Percentiles rank a stretch among this genome's conserved stretches.
Conservation (phyloP, 2,797 vertebrate genomes). For the Centroberyx gerrardi region DNA sequence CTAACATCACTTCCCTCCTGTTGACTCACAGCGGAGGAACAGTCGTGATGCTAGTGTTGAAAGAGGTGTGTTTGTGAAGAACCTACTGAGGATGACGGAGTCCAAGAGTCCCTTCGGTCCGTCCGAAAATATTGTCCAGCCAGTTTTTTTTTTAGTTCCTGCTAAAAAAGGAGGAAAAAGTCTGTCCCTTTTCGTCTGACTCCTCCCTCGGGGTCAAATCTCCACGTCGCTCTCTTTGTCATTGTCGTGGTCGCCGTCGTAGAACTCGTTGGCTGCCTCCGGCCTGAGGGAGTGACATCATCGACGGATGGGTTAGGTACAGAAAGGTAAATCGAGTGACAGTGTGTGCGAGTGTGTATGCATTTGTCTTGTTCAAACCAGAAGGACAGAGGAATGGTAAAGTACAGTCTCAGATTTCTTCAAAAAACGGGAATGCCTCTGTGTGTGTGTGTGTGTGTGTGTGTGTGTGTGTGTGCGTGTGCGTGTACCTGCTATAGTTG, state of each 20-base stretch:
- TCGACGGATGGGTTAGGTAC: neutral
- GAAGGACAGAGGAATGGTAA: too few species aligned
- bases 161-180: neutral
- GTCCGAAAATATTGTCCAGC: neutral
- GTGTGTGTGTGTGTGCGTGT: neutral
- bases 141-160: neutral
- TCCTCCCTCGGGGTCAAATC: conserved; percentile 84
- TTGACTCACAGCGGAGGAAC: neutral
- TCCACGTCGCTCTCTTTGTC: conserved; percentile 99
- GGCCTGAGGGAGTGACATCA: conserved; percentile 83
- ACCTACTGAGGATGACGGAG: conserved; percentile 7
- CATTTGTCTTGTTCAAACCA: too few species aligned
- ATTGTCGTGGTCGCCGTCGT: conserved; percentile 97
- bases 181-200: neutral
- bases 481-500: conserved; percentile 91
- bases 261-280: conserved; percentile 96
- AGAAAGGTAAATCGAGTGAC: neutral
- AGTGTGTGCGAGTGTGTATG: neutral
- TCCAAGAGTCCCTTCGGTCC: conserved; percentile 19
- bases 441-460: neutral
- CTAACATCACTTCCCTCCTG: neutral
- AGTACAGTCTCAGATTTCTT: too few species aligned
- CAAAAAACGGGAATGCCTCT: too few species aligned
- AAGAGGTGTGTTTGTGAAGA: neutral
- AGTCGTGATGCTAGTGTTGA: neutral